A percentile compares a stretch with the other conserved stretches of the same genome.
These are phyloP conservation scores for Ornithoptera alexandrae DNA, from an alignment of 2,888 invertebrate genomes.

Conservation along the genomic window DNA sequence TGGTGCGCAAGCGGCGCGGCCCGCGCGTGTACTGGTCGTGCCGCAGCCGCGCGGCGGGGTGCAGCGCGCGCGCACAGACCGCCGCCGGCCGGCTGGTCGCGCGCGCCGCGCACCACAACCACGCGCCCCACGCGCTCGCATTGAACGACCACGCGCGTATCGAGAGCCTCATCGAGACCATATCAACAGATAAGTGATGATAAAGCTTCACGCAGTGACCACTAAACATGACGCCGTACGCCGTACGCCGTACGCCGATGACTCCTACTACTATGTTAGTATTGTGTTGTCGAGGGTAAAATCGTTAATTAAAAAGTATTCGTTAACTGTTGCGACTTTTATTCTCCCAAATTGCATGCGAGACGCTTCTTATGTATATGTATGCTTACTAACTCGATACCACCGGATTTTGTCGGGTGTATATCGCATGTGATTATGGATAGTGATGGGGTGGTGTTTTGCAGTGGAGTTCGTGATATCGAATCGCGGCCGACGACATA, in stretches of 20 bases:
- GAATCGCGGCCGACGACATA: slow-evolving; percentile 74
- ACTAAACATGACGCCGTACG: too few species aligned
- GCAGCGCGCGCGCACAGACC: slow-evolving; percentile 65
- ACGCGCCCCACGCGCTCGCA: slow-evolving; percentile 48
- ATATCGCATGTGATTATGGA: slow-evolving; percentile 30
- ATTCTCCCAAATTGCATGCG: slow-evolving; percentile 14
- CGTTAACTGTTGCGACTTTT: slow-evolving; percentile 4
- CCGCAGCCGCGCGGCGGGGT: slow-evolving; percentile 55
- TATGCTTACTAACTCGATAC: slow-evolving; percentile 24
- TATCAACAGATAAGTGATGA: slow-evolving; percentile 38
- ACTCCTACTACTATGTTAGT: too few species aligned
- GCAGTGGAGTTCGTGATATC: slow-evolving; percentile 79
- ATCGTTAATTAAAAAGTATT: not conserved
- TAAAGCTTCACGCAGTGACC: not conserved
- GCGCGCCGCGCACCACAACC: slow-evolving; percentile 52
- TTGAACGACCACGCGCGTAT: slow-evolving; percentile 55
- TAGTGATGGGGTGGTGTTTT: slow-evolving; percentile 51
- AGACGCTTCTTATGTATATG: slow-evolving; percentile 27
- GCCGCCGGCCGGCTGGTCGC: slow-evolving; percentile 54
- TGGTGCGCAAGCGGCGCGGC: slow-evolving; percentile 69
- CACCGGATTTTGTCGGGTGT: slow-evolving; percentile 4
- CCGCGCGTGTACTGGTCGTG: slow-evolving; percentile 72
- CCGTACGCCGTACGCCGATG: too few species aligned
- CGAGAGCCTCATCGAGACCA: slow-evolving; percentile 69
- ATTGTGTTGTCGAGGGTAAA: not conserved